Percentiles rank a stretch among this genome's conserved stretches.
Evolutionary conservation across 2,797 vertebrate genomes (phyloP).

Genomic region (Poeciliopsis turneri): DNA sequence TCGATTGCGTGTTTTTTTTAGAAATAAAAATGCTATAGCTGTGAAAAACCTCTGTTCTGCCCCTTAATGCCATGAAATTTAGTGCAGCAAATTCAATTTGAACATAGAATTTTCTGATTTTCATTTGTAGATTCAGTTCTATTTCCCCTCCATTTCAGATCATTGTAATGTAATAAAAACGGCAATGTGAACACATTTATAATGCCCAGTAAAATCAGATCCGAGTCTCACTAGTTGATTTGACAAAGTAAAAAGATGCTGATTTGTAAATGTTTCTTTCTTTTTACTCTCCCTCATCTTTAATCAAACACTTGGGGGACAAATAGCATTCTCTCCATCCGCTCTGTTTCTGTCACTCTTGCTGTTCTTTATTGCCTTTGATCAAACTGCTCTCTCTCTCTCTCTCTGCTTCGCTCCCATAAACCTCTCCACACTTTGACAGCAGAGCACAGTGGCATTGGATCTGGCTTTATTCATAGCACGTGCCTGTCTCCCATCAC

Average conservation of each 20-base stretch:
- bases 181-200: not conserved
- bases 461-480: constrained; percentile 61
- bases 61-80: not conserved
- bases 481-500: constrained; percentile 63
- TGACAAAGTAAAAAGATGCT: not conserved
- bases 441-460: constrained; percentile 33
- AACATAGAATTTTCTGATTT: too few relatives aligned
- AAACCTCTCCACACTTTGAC: constrained; percentile 30
- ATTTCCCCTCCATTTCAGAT: not conserved
- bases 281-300: constrained; percentile 27
- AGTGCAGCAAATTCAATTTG: not conserved
- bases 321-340: constrained; percentile 7
- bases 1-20: not conserved
- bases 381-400: constrained; percentile 12
- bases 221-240: not conserved
- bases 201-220: not conserved
- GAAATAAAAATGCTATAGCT: not conserved
- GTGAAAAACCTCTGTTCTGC: not conserved
- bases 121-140: not conserved
- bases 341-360: constrained; percentile 1
- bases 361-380: constrained; percentile 15
- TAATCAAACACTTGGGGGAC: constrained; percentile 33
- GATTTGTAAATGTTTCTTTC: not conserved
- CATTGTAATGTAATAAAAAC: not conserved
- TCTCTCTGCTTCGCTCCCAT: not conserved